A percentile compares a stretch with the other conserved stretches of the same genome.
phyloP scores from a whole-genome alignment of 2,888 invertebrate genomes.

The Phyllotreta striolata region DNA sequence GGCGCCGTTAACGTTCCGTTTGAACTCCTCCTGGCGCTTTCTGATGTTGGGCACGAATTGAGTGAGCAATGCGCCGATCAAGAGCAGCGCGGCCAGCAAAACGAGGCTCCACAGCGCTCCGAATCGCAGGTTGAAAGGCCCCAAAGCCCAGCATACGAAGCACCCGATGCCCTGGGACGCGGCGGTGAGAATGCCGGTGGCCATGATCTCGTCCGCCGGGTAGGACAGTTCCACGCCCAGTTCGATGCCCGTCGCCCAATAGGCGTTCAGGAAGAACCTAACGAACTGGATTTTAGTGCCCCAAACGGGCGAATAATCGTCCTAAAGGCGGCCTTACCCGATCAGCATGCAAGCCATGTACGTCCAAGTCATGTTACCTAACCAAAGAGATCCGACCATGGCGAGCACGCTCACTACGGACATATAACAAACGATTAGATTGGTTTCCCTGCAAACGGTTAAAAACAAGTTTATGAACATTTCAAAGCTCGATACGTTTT shows the following conservation, averaged over 20 bases:
- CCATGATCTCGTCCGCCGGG: constrained; percentile 50
- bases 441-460: constrained; percentile 41
- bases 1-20: constrained; percentile 18
- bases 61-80: constrained; percentile 43
- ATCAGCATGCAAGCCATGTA: constrained; percentile 40
- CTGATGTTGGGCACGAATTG: constrained; percentile 41
- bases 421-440: constrained; percentile 35
- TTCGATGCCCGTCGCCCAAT: constrained; percentile 51
- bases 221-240: constrained; percentile 51
- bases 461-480: constrained; percentile 10
- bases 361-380: constrained; percentile 32
- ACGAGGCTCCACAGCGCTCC: constrained; percentile 31
- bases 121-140: constrained; percentile 36
- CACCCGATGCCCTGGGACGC: constrained; percentile 49
- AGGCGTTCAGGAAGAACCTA: constrained; percentile 49
- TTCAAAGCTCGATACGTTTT: constrained; percentile 30
- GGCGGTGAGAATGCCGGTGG: constrained; percentile 50
- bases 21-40: constrained; percentile 44
- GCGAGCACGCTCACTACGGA: constrained; percentile 36
- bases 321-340: constrained; percentile 41
- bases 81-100: constrained; percentile 37
- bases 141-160: constrained; percentile 42
- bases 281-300: too few relatives aligned
- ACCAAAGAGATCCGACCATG: constrained; percentile 41
- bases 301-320: too few relatives aligned